Base-by-base conservation (phyloP, 2,888 invertebrate genomes). In the Epinotia demarniana region DNA sequence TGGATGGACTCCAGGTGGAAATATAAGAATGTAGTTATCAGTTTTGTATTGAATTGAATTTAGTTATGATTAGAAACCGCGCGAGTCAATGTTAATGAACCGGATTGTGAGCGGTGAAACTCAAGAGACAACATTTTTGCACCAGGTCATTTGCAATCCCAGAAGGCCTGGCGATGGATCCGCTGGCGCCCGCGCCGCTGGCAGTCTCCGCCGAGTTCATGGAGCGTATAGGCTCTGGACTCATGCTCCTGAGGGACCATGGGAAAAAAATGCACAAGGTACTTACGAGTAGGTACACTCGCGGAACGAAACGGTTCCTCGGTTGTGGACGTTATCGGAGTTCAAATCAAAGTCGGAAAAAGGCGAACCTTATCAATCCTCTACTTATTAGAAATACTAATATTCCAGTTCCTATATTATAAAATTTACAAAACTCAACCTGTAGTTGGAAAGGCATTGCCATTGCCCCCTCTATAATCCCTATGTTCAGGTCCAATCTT, bases 241-340 rank as follows among this genome's bases (percentile, higher is more conserved):
- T 93, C 67, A 88, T 88, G 73, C 82, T 93, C 72, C 89, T 93
- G 33, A 88, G 91, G 81, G 93, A 92, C 53, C 93, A 93, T 79
- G 90, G 93, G 19, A 93, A 93, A 83, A 93, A 93, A 87, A 88
- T 93, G 74, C 93, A 93, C 82, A 93, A 93, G 91, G 93, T 92
- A 83, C 8, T 53, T 27, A 19, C 19, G 0, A 1, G 3, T 9
- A 27, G 6, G 9, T 39, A 62, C n/a, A 13, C 4, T 62, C n/a
- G 4, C 2, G 53, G n/a, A 53, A 53, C 8, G 53, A 53, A 53
- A 53, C 1, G 8, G 13, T 53, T 8, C 53, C n/a, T 8, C n/a
- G 8, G n/a, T 53, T 53, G n/a, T n/a, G 53, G 13, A 16, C 49
- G 3, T 53, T n/a, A 53, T 8, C n/a, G 16, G 16, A 5, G 16